These are phyloP conservation scores for Palythoa heliodiscus DNA, from an alignment of 92 coral and sea anemone species.

Conservation along the genomic window DNA sequence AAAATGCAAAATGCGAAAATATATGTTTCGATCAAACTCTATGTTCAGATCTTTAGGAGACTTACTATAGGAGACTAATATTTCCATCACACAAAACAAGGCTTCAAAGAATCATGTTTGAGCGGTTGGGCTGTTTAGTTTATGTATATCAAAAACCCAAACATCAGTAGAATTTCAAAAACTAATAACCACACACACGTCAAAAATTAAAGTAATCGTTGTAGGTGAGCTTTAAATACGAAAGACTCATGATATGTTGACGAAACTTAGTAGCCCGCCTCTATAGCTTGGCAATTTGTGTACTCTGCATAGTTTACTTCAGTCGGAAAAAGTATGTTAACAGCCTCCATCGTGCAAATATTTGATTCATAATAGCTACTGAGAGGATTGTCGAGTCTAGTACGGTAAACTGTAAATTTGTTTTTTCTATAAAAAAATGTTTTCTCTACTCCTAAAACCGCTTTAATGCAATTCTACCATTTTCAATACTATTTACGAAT, in stretches of 20 bases:
- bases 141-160: neutral
- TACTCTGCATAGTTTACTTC: conserved; percentile 52
- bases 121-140: neutral
- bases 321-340: conserved; percentile 68
- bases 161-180: neutral
- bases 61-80: neutral
- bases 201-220: conserved; percentile 30
- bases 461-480: neutral
- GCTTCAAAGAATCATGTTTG: neutral
- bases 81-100: neutral
- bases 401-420: conserved; percentile 67
- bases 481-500: conserved; percentile 31
- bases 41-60: neutral
- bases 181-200: conserved; percentile 23
- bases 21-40: neutral
- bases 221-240: conserved; percentile 34
- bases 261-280: conserved; percentile 35
- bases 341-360: conserved; percentile 86
- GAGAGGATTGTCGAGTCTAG: conserved; percentile 65
- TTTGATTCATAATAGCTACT: conserved; percentile 82
- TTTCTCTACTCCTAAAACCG: conserved; percentile 11
- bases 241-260: conserved; percentile 35
- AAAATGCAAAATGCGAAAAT: too few species aligned
- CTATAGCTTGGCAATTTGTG: conserved; percentile 49
- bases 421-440: conserved; percentile 22